phyloP scores from a whole-genome alignment of 1,140 invertebrate species.

The Sinonovacula constricta region DNA sequence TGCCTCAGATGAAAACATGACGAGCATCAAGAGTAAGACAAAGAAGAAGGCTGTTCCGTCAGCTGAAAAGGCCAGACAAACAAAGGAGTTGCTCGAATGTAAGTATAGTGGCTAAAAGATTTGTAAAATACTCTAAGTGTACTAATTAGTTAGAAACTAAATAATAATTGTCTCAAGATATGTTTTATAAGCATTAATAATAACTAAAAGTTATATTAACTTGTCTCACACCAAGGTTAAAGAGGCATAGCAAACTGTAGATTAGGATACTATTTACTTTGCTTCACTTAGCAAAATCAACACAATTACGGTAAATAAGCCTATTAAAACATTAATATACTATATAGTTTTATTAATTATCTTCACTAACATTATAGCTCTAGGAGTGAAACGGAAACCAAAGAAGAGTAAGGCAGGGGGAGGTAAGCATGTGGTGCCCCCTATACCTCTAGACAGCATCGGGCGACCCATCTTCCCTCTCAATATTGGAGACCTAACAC shows the following conservation, averaged over 20 bases:
- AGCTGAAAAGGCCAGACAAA: constrained; percentile 45
- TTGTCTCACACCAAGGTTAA: no score
- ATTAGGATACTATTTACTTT: no score
- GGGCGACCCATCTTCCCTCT: constrained; percentile 88
- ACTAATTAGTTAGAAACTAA: no score
- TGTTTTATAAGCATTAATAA: no score
- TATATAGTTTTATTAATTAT: neutral
- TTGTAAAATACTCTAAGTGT: no score
- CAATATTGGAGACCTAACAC: constrained; percentile 85
- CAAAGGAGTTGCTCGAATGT: constrained; percentile 34
- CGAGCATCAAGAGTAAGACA: constrained; percentile 38
- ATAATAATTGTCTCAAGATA: no score
- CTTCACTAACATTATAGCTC: neutral
- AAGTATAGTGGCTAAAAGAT: no score
- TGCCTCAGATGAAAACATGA: constrained; percentile 14
- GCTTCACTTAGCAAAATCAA: no score
- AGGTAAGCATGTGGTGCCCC: constrained; percentile 77
- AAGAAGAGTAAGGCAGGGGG: constrained; percentile 60
- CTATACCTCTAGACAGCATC: constrained; percentile 84
- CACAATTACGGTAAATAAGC: no score
- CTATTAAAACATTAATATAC: no score
- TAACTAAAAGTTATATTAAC: no score
- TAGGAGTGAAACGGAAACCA: constrained; percentile 30
- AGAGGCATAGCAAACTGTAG: no score
- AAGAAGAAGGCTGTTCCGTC: constrained; percentile 53